phyloP scores from a whole-genome alignment of 1,140 invertebrate genomes.

The Musca domestica region DNA sequence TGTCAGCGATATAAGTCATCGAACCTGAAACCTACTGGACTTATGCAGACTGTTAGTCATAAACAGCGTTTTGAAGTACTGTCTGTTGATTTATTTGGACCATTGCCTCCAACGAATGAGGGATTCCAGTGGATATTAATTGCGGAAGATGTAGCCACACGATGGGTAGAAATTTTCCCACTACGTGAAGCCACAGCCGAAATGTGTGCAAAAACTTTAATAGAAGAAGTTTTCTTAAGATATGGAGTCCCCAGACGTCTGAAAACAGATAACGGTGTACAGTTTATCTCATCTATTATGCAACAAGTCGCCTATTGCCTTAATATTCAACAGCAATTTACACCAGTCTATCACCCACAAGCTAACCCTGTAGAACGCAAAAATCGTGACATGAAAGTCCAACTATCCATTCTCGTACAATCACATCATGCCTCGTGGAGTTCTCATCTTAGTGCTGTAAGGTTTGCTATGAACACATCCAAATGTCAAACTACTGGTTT shows the following conservation, averaged over 20 bases:
- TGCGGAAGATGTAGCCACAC: conserved; percentile 26
- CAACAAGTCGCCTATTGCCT: conserved; percentile 42
- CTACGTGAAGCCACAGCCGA: conserved; percentile 10
- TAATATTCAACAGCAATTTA: conserved; percentile 42
- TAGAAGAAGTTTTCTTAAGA: conserved; percentile 6
- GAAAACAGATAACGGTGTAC: conserved; percentile 20
- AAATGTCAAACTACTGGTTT: conserved; percentile 18
- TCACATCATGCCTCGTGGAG: neutral
- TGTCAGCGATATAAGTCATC: conserved; percentile 37
- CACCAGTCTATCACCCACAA: conserved; percentile 48
- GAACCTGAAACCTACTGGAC: conserved; percentile 31
- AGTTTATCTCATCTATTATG: conserved; percentile 35
- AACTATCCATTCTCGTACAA: conserved; percentile 38
- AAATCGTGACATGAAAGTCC: conserved; percentile 51
- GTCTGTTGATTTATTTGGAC: conserved; percentile 36
- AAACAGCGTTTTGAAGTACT: conserved; percentile 32
- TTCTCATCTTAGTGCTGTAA: neutral
- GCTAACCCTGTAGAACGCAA: conserved; percentile 52
- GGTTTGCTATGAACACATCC: conserved; percentile 17
- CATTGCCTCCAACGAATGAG: conserved; percentile 24
- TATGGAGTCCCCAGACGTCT: conserved; percentile 23
- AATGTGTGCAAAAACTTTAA: conserved; percentile 1
- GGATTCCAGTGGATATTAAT: conserved; percentile 31
- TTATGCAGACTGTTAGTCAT: conserved; percentile 26
- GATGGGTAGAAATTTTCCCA: conserved; percentile 32